A percentile compares a stretch with the other conserved stretches of the same genome.
These are phyloP conservation scores for Heliconius hortense DNA, from an alignment of 2,888 invertebrate genomes.

Conservation along the genomic window DNA sequence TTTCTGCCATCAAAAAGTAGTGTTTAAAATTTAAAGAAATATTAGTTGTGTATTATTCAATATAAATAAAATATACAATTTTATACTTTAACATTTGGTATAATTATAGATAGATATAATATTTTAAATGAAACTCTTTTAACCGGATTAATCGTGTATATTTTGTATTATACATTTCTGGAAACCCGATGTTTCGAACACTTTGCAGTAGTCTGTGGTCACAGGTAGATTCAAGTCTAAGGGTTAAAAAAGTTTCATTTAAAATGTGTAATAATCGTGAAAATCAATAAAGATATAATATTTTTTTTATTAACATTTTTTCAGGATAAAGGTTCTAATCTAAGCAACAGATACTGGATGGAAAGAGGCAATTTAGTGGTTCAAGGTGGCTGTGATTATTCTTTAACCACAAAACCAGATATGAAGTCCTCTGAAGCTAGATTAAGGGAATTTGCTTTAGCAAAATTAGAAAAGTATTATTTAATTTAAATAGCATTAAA, in stretches of 20 bases:
- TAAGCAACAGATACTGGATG: constrained; percentile 88
- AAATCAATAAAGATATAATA: background rate
- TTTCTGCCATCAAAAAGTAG: background rate
- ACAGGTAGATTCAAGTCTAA: too few relatives aligned
- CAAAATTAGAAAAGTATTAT: constrained; percentile 86
- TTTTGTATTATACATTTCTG: too few relatives aligned
- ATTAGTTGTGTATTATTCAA: background rate
- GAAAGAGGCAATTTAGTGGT: constrained; percentile 89
- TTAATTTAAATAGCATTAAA: constrained; percentile 2
- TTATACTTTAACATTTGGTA: background rate
- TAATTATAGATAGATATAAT: background rate
- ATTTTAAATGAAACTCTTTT: too few relatives aligned
- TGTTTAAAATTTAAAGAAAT: background rate
- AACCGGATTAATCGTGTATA: too few relatives aligned
- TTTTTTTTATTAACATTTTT: constrained; percentile 53
- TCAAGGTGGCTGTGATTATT: constrained; percentile 87
- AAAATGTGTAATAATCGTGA: too few relatives aligned
- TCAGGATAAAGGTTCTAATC: constrained; percentile 85
- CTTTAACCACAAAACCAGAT: constrained; percentile 77
- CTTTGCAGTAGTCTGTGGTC: too few relatives aligned
- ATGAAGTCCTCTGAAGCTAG: constrained; percentile 84
- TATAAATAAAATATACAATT: background rate
- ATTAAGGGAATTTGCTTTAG: constrained; percentile 86
- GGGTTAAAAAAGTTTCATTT: too few relatives aligned
- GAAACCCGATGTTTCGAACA: too few relatives aligned